These are phyloP conservation scores for Orthosia incerta DNA, from an alignment of 2,888 invertebrate genomes.

Conservation along the genomic window DNA sequence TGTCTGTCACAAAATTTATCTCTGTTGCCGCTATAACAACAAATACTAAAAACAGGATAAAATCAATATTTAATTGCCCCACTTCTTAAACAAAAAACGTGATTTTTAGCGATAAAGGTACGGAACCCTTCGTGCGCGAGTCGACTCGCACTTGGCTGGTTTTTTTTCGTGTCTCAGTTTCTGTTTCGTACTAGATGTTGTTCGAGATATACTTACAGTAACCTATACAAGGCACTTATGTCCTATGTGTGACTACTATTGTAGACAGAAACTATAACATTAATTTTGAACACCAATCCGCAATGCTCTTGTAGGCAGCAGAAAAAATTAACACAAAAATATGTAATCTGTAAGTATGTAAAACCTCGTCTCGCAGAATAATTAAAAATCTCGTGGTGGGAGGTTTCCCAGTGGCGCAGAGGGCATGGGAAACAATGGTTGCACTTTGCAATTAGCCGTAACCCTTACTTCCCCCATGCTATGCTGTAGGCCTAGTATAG, in stretches of 20 bases:
- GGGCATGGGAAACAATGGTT: slow-evolving; percentile 82
- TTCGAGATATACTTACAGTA: not conserved
- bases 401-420: slow-evolving; percentile 68
- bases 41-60: too few species aligned
- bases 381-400: slow-evolving; percentile 73
- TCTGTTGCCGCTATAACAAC: too few species aligned
- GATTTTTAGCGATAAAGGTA: too few species aligned
- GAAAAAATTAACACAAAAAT: slow-evolving; percentile 19
- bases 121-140: too few species aligned
- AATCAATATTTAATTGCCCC: too few species aligned
- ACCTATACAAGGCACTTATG: not conserved
- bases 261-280: not conserved
- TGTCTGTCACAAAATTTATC: too few species aligned
- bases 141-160: too few species aligned
- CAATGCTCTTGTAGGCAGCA: not conserved
- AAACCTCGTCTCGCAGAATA: slow-evolving; percentile 73
- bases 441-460: slow-evolving; percentile 86
- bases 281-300: not conserved
- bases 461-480: slow-evolving; percentile 68
- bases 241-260: not conserved
- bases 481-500: slow-evolving; percentile 15
- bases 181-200: too few species aligned
- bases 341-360: slow-evolving; percentile 34
- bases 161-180: too few species aligned
- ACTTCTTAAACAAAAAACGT: too few species aligned